phyloP scores from a whole-genome alignment of 2,797 vertebrate species.

The Sebastes baramenuke region DNA sequence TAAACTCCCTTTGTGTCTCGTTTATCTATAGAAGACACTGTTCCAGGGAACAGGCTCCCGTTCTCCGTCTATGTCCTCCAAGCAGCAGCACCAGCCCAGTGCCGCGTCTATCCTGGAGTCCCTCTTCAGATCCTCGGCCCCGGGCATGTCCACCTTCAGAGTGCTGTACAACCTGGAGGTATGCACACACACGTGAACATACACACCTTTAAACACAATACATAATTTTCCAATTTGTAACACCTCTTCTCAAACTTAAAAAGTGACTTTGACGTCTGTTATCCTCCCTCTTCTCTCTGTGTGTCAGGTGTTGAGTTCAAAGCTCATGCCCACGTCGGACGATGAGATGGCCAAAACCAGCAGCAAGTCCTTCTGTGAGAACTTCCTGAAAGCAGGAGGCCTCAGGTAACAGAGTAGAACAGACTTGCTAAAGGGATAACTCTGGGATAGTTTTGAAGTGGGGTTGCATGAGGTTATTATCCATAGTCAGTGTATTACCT shows the following conservation, averaged over 20 bases:
- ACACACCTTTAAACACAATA: neutral
- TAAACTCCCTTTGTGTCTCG: constrained; percentile 13
- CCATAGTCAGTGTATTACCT: too few species aligned
- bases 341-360: constrained; percentile 99
- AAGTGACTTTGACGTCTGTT: neutral
- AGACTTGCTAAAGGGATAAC: neutral
- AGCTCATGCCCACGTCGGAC: constrained; percentile 98
- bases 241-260: neutral
- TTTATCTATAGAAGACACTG: constrained; percentile 89
- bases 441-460: too few species aligned
- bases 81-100: constrained; percentile 97
- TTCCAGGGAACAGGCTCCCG: constrained; percentile 92
- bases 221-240: neutral
- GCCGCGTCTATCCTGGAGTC: constrained; percentile 97
- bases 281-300: neutral
- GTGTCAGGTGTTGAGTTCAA: constrained; percentile 94
- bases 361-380: constrained; percentile 99
- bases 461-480: too few species aligned
- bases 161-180: constrained; percentile 99
- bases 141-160: constrained; percentile 99
- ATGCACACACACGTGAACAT: neutral
- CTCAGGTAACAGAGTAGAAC: constrained; percentile 86
- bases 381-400: constrained; percentile 97
- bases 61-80: constrained; percentile 93
- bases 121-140: constrained; percentile 95